A percentile compares a stretch with the other conserved stretches of the same genome.
Conservation (phyloP, 2,797 vertebrate genomes). For the Enteromius afrohamiltoni region DNA sequence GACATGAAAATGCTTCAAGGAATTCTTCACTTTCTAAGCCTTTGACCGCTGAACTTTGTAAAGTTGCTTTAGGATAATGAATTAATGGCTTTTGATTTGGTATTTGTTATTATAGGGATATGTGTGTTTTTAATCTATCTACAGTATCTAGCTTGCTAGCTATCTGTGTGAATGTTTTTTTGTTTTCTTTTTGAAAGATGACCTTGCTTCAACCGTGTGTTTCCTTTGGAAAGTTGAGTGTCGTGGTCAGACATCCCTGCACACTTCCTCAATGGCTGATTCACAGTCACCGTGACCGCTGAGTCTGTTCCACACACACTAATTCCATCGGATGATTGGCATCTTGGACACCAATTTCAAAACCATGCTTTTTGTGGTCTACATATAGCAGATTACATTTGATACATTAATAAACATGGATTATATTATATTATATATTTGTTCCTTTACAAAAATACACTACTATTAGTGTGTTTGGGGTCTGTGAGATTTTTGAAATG, state of each 20-base stretch:
- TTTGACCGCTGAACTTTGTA: slow-evolving; percentile 2
- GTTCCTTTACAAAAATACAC: neutral
- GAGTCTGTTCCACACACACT: slow-evolving; percentile 49
- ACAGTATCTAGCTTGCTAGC: too few relatives aligned
- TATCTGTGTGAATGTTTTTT: neutral
- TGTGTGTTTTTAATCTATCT: neutral
- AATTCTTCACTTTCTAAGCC: neutral
- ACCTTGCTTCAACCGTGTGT: slow-evolving; percentile 73
- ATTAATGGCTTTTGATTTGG: neutral
- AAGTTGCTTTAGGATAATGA: neutral
- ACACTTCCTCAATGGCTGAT: slow-evolving; percentile 69
- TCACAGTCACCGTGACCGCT: slow-evolving; percentile 49
- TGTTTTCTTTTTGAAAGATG: slow-evolving; percentile 55
- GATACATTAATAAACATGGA: neutral
- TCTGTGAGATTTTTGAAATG: too few relatives aligned
- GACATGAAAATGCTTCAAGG: slow-evolving; percentile 33
- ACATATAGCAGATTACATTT: neutral
- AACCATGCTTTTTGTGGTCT: neutral
- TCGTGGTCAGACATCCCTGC: slow-evolving; percentile 69
- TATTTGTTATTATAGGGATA: neutral
- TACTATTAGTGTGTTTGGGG: too few relatives aligned
- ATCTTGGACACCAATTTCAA: neutral
- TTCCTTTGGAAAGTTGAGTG: slow-evolving; percentile 72
- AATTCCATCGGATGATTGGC: neutral
- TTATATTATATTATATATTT: neutral